Evolutionary conservation across 2,888 invertebrate species (phyloP).

Genomic region (Dicyrtomina minuta): DNA sequence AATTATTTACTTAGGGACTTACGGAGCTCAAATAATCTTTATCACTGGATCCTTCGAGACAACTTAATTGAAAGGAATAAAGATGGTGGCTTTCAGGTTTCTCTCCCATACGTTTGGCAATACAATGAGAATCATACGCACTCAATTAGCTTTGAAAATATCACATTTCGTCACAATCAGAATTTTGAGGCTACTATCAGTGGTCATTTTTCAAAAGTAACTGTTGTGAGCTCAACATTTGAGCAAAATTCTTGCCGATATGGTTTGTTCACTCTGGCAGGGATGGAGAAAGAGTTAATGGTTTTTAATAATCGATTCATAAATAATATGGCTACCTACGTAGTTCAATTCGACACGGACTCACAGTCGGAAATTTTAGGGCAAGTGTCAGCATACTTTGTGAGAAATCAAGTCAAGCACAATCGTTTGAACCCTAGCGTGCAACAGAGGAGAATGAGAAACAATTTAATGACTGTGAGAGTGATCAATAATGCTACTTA

Average conservation of each 20-base stretch:
- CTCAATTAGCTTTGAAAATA: constrained; percentile 81
- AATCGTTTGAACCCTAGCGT: constrained; percentile 59
- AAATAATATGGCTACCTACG: constrained; percentile 75
- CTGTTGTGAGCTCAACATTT: constrained; percentile 81
- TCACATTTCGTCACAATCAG: constrained; percentile 81
- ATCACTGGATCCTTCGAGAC: constrained; percentile 88
- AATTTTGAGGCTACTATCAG: constrained; percentile 82
- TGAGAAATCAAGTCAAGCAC: constrained; percentile 72
- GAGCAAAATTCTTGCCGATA: constrained; percentile 78
- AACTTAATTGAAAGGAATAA: constrained; percentile 82
- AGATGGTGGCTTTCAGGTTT: constrained; percentile 82
- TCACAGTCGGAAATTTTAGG: constrained; percentile 92
- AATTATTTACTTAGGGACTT: constrained; percentile 71
- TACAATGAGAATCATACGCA: constrained; percentile 94
- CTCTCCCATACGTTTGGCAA: constrained; percentile 91
- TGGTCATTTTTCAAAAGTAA: constrained; percentile 89
- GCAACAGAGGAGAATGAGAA: constrained; percentile 38
- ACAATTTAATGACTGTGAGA: constrained; percentile 55
- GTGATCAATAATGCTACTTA: constrained; percentile 55
- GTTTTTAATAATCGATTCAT: constrained; percentile 78
- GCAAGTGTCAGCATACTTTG: constrained; percentile 75
- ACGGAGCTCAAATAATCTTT: constrained; percentile 93
- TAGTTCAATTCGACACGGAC: constrained; percentile 83
- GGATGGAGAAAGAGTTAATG: constrained; percentile 94
- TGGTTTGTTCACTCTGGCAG: constrained; percentile 77